Conservation (phyloP, 2,888 invertebrate genomes). For the Sipha maydis region DNA sequence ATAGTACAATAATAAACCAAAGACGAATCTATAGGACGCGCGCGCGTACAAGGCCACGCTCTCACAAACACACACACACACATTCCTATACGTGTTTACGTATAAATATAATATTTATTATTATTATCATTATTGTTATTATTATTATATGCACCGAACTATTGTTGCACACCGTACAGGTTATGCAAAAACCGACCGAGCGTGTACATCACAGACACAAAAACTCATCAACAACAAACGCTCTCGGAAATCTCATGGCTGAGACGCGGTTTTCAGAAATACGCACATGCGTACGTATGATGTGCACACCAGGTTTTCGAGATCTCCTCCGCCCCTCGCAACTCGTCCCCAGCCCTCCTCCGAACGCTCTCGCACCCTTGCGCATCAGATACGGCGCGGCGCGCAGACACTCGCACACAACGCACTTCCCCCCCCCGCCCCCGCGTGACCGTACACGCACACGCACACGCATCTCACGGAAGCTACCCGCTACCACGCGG, state of each 20-base stretch:
- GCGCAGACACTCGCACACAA: constrained; percentile 4
- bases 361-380: not conserved
- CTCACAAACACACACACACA: not conserved
- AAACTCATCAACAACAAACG: not conserved
- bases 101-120: no score
- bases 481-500: not conserved
- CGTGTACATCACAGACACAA: not conserved
- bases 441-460: not conserved
- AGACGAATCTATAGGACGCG: not conserved
- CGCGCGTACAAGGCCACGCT: not conserved
- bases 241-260: not conserved
- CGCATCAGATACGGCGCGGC: no score
- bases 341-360: not conserved
- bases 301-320: not conserved
- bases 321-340: not conserved
- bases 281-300: no score
- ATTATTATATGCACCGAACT: not conserved
- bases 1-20: not conserved
- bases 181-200: not conserved
- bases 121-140: no score
- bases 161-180: not conserved
- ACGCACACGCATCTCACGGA: not conserved
- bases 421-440: not conserved
- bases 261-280: no score
- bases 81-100: no score